Evolutionary conservation across 2,797 vertebrate species (phyloP), one percentile per base, ranked within the genome.

Genomic region (Betta splendens): DNA sequence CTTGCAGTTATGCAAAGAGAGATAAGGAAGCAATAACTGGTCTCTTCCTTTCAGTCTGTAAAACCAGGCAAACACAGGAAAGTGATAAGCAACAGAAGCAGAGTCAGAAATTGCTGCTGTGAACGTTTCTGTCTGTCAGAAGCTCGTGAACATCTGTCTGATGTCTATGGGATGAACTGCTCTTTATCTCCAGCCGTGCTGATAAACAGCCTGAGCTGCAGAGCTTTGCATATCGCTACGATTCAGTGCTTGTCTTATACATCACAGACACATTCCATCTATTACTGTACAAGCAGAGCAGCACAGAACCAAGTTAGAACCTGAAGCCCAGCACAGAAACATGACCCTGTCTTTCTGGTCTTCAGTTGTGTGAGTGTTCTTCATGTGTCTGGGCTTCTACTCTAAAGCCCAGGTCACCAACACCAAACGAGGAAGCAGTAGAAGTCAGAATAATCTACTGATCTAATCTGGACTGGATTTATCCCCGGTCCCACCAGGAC

Each of bases 311-410:
- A n/a, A n/a, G n/a, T n/a, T n/a, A n/a, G n/a, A n/a, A n/a, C n/a
- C n/a, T n/a, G n/a, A n/a, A n/a, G n/a, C n/a, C n/a, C n/a, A n/a
- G n/a, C n/a, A n/a, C n/a, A n/a, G n/a, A n/a, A n/a, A n/a, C n/a
- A n/a, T n/a, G n/a, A n/a, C n/a, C 83, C 64, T 49, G 81, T 69
- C 75, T 72, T 81, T 79, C 83, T 46, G 49, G 77, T 85, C 62
- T 45, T 29, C 32, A 66, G 73, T 60, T 56, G 50, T 69, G 81
- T 44, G 65, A 45, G 45, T 42, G 42, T 51, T 17, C 10, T 55
- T 58, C 39, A 7, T 0, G 15, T 46, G 50, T 75, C 25, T 38
- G 23, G 33, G 15, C 32, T 35, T 31, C 46, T 49, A 54, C 60
- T 28, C 22, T 18, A 59, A 6, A 9, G 25, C 39, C 28, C 46